These are phyloP conservation scores for Trochalopteron elliotii DNA, from an alignment of 2,113 vertebrate genomes.

Conservation along the genomic window DNA sequence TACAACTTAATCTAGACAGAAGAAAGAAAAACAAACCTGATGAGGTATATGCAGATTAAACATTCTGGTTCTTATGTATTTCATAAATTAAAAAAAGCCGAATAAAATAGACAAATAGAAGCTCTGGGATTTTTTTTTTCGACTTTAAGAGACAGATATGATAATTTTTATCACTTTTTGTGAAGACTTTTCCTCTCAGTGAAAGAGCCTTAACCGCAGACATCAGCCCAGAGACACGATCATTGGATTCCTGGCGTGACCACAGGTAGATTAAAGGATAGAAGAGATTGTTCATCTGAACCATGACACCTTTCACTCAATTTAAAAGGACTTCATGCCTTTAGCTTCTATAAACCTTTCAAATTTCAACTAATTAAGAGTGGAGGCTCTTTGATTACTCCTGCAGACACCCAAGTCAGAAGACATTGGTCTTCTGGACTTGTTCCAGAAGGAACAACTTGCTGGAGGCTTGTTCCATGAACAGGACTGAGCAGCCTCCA, in stretches of 20 bases:
- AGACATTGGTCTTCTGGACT: no score
- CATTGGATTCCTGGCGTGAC: not conserved
- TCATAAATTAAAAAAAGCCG: not conserved
- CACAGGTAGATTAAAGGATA: not conserved
- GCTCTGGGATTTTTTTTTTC: no score
- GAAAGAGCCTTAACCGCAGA: not conserved
- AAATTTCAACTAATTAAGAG: not conserved
- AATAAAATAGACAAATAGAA: not conserved
- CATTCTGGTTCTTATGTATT: not conserved
- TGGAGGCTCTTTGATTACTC: not conserved
- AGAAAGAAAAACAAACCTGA: not conserved
- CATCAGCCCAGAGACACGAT: not conserved
- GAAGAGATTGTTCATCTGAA: not conserved
- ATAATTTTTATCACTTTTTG: not conserved
- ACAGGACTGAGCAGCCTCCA: not conserved
- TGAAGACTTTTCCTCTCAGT: not conserved
- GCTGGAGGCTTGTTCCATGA: not conserved
- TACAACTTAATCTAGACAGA: not conserved
- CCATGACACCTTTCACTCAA: not conserved
- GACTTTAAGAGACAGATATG: not conserved
- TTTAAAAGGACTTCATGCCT: not conserved
- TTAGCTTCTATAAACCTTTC: not conserved
- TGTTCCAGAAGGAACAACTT: no score
- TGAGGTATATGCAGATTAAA: not conserved
- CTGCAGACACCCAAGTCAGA: not conserved